Evolutionary conservation across 2,888 invertebrate species (phyloP).

Genomic region (Acanthosepion lycidas): DNA sequence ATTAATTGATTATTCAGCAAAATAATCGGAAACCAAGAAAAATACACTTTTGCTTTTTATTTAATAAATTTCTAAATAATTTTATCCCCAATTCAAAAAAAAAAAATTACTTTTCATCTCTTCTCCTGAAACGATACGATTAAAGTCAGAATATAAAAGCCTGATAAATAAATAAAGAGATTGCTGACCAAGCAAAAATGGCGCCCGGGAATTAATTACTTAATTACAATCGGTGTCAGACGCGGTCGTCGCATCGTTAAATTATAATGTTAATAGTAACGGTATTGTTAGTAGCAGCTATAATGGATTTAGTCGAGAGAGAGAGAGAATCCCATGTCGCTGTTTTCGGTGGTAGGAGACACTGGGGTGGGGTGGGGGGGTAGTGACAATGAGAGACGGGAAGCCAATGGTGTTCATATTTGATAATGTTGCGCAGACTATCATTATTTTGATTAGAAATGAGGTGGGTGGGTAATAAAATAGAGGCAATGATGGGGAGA

Average conservation of each 20-base stretch:
- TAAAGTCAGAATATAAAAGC: not conserved
- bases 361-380: no score
- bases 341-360: not conserved
- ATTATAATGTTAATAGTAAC: not conserved
- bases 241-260: not conserved
- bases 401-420: not conserved
- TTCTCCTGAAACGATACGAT: not conserved
- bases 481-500: not conserved
- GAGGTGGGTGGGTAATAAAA: not conserved
- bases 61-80: not conserved
- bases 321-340: not conserved
- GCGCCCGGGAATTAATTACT: not conserved
- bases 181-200: not conserved
- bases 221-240: not conserved
- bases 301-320: not conserved
- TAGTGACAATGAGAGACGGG: not conserved
- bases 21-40: not conserved
- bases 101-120: not conserved
- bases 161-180: not conserved
- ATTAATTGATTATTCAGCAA: not conserved
- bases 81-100: not conserved
- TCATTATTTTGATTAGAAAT: constrained; percentile 14
- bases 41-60: not conserved
- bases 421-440: not conserved
- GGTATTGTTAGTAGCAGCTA: not conserved